Percentiles rank a stretch among this genome's conserved stretches.
phyloP scores from a whole-genome alignment of 1,140 invertebrate species.

The Aradophagus sp. region DNA sequence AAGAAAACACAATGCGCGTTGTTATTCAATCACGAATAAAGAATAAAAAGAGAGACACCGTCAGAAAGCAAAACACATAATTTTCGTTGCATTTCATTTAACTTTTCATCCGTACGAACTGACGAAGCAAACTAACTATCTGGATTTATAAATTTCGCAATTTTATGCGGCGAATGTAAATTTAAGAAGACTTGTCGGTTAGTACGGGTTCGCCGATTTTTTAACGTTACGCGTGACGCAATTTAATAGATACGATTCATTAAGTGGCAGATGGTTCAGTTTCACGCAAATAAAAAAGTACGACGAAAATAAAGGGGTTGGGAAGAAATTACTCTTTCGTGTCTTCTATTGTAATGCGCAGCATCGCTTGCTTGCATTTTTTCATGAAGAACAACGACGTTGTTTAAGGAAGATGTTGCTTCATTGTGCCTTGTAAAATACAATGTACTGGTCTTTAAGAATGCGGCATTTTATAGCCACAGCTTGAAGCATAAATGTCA shows the following conservation, averaged over 20 bases:
- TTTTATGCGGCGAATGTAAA: constrained; percentile 6
- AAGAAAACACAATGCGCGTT: constrained; percentile 18
- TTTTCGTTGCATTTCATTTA: constrained; percentile 35
- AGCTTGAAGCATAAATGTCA: too few relatives aligned
- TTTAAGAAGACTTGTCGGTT: constrained; percentile 3
- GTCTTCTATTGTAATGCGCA: constrained; percentile 10
- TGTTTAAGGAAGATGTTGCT: constrained; percentile 25
- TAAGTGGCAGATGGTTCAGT: constrained; percentile 34
- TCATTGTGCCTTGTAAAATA: constrained; percentile 28
- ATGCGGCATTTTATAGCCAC: constrained; percentile 30
- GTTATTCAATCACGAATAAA: constrained; percentile 1
- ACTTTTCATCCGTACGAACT: constrained; percentile 13
- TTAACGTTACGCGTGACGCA: not conserved
- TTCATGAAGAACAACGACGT: constrained; percentile 39
- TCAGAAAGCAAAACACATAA: constrained; percentile 7
- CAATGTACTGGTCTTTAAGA: constrained; percentile 31
- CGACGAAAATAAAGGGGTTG: constrained; percentile 1
- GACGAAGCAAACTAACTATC: constrained; percentile 2
- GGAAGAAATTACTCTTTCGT: constrained; percentile 6
- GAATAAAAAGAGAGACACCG: constrained; percentile 6
- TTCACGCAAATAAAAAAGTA: constrained; percentile 10
- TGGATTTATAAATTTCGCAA: constrained; percentile 1
- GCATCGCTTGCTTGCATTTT: constrained; percentile 34
- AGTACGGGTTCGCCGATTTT: not conserved
- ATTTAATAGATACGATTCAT: constrained; percentile 50